Base-by-base conservation (phyloP, 2,113 vertebrate genomes). In the Cercopithecus mona region DNA sequence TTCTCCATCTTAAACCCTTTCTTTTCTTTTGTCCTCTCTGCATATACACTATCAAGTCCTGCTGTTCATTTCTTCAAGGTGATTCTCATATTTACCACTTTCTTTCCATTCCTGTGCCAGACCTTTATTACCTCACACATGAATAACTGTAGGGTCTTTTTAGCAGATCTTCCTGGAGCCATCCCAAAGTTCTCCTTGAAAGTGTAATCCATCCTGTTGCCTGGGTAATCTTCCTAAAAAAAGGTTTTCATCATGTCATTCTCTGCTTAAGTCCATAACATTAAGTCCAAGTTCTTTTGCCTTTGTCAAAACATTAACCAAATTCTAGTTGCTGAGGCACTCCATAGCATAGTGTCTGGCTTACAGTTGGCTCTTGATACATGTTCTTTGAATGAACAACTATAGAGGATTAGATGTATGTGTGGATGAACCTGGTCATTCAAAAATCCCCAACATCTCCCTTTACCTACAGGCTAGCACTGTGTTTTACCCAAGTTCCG, bases 241-340 rank as follows among this genome's bases (percentile, higher is more conserved):
- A 70, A 89, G 68, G 9, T 88, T 93, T 92, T 52, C 50, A 48
- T 55, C 22, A 38, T 78, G 13, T 16, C 17, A 35, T 93, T 96
- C 86, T 88, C 59, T 81, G 79, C 43, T 73, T 59, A 73, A 73
- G 23, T 73, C 8, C 16, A 40, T 81, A 78, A 80, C 32, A 50
- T 64, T 40, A 89, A 93, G n/a, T 94, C 80, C 73, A 40, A 81
- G 88, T 81, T 95, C n/a, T 66, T 85, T 95, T 55, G 55, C 30
- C 57, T 84, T 88, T 84, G 25, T 83, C 45, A 95, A 93, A 97
- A 88, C 17, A 85, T 66, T 85, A 92, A 84, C 88, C 40, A 92
- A 50, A 57, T 83, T 82, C 40, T 89, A 20, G 35, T 87, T 70
- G 32, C 43, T 61, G 90, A 87, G 68, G 68, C 32, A 38, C 20